Conservation (phyloP, 1,140 invertebrate species). For the Ips typographus region DNA sequence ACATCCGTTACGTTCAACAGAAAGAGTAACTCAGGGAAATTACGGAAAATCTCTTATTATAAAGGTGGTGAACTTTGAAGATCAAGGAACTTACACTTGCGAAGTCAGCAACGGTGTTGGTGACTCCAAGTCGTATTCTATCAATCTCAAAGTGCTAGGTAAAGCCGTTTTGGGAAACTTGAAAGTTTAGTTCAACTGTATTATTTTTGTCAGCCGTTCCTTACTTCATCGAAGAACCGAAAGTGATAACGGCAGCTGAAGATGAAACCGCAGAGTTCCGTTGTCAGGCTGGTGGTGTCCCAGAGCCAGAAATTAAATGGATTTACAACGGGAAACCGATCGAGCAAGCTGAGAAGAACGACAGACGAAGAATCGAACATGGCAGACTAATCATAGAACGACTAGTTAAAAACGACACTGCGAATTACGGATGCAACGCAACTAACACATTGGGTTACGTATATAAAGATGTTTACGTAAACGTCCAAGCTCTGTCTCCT, state of each 20-base stretch:
- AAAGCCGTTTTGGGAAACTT: constrained; percentile 22
- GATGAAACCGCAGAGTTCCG: constrained; percentile 85
- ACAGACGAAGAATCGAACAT: constrained; percentile 65
- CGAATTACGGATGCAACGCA: constrained; percentile 98
- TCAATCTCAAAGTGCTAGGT: constrained; percentile 77
- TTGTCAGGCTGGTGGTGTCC: constrained; percentile 86
- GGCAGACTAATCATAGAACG: constrained; percentile 83
- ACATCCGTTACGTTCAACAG: constrained; percentile 63
- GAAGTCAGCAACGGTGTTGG: constrained; percentile 90
- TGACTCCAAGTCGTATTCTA: constrained; percentile 78
- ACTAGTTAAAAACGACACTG: constrained; percentile 87
- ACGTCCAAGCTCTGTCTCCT: constrained; percentile 89
- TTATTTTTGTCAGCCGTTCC: constrained; percentile 67
- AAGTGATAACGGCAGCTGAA: constrained; percentile 86
- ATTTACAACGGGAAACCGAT: constrained; percentile 94
- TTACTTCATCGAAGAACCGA: constrained; percentile 90
- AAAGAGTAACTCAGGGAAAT: constrained; percentile 79
- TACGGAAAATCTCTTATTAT: constrained; percentile 93
- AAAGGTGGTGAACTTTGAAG: constrained; percentile 79
- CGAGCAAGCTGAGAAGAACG: constrained; percentile 72
- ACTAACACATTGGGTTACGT: constrained; percentile 98
- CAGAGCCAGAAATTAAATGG: constrained; percentile 91
- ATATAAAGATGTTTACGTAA: constrained; percentile 97
- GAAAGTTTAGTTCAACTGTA: background rate
- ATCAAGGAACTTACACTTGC: constrained; percentile 86